A percentile compares a stretch with the other conserved stretches of the same genome.
phyloP scores from a whole-genome alignment of 2,888 invertebrate genomes.

The Alloplasta piceator region DNA sequence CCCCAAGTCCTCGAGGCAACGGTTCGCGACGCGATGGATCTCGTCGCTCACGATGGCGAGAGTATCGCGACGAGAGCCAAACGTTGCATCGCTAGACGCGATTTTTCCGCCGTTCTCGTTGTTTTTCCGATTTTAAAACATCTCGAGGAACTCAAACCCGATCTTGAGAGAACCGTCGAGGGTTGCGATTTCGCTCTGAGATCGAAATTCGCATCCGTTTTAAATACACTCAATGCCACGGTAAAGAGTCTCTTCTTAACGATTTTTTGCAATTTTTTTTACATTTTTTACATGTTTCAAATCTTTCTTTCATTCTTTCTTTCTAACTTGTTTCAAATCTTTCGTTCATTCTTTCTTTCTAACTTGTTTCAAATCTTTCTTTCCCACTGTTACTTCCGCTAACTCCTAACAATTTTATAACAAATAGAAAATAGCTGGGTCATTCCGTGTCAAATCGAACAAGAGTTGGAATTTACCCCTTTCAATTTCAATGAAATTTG shows the following conservation, averaged over 20 bases:
- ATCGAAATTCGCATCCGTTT: slow-evolving; percentile 89
- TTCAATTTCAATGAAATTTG: too few relatives aligned
- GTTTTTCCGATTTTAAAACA: slow-evolving; percentile 94
- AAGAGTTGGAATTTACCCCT: too few relatives aligned
- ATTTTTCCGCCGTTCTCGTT: slow-evolving; percentile 91
- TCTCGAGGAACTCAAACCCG: slow-evolving; percentile 90
- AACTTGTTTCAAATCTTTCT: too few relatives aligned
- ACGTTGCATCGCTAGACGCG: slow-evolving; percentile 90
- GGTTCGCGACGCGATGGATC: slow-evolving; percentile 92
- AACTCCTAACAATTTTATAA: too few relatives aligned
- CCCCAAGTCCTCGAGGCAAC: slow-evolving; percentile 93
- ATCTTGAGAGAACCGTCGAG: slow-evolving; percentile 91
- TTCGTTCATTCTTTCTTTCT: too few relatives aligned
- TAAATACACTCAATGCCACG: slow-evolving; percentile 90
- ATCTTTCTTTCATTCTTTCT: too few relatives aligned
- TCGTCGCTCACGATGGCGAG: slow-evolving; percentile 94
- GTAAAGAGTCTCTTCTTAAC: slow-evolving; percentile 84
- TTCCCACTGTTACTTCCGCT: too few relatives aligned
- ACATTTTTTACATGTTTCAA: too few relatives aligned
- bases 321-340: too few relatives aligned
- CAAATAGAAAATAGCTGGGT: too few relatives aligned
- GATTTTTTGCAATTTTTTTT: slow-evolving; percentile 27
- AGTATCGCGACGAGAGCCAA: slow-evolving; percentile 90
- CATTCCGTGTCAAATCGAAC: too few relatives aligned
- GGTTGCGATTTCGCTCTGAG: slow-evolving; percentile 88